Evolutionary conservation across 1,140 invertebrate genomes (phyloP), one percentile per base, ranked within the genome.

Genomic region (Papilio dardanus): DNA sequence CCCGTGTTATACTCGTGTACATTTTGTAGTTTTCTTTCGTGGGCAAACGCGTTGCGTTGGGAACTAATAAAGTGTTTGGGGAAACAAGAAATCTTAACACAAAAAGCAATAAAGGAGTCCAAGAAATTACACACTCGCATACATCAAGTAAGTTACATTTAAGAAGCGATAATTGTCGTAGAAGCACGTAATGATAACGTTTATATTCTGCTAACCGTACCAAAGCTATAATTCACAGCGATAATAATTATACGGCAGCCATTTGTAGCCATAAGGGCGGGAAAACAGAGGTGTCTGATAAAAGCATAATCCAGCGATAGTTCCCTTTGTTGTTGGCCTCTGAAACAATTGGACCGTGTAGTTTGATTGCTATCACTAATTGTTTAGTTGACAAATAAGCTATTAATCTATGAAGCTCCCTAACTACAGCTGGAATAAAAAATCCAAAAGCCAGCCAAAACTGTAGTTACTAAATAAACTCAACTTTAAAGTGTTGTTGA

Each of bases 151-250:
- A 54, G 69, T 35, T 71, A 50, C n/a, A 58, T 33, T 58, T 37
- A 73, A 50, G 31, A n/a, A 73, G 3, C 71, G n/a, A 33, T 73
- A 54, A 54, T 73, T 33, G 33, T 24, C 30, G 73, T 31, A 54
- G 21, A 68, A 4, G 42, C 71, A n/a, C 69, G 68, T 87, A 87
- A 88, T 83, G 81, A 74, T 71, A 81, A 77, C 84, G 83, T 90
- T 90, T 92, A 86, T 88, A 90, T 92, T 91, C 87, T 92, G 88
- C 85, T 54, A 82, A 86, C 88, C 79, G 80, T 91, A 86, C 86
- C 46, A 74, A 71, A 33, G 75, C 83, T 78, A 85, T 91, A 91
- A 91, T 91, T 92, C 89, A 91, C 79, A 71, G 81, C 84, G 84
- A 90, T 92, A 90, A 90, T 91, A 91, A 92, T 92, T 89, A 88